Conservation (phyloP, 2,797 vertebrate genomes). For the Antennarius maculatus region DNA sequence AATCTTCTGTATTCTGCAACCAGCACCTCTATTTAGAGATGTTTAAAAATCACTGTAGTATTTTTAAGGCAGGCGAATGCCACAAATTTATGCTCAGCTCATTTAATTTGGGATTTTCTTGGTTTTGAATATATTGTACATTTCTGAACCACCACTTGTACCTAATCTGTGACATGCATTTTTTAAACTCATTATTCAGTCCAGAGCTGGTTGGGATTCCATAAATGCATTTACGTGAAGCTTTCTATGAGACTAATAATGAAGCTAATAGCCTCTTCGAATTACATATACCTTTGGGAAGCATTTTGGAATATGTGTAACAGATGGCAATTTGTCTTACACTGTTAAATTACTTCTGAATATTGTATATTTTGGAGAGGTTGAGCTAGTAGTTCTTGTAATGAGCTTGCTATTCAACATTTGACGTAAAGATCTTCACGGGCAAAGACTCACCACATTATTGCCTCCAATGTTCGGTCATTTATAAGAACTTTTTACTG, state of each 20-base stretch:
- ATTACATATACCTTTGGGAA: background rate
- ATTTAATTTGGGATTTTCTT: conserved; percentile 14
- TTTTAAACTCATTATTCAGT: conserved; percentile 10
- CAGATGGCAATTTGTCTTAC: background rate
- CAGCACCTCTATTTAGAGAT: conserved; percentile 17
- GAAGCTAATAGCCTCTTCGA: background rate
- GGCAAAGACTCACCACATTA: background rate
- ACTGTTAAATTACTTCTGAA: background rate
- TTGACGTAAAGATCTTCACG: too few relatives aligned
- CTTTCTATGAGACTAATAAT: background rate
- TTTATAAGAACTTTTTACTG: background rate
- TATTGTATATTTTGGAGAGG: background rate
- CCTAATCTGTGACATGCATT: conserved; percentile 1
- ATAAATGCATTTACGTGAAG: conserved; percentile 1
- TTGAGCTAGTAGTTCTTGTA: background rate
- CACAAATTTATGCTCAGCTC: conserved; percentile 19
- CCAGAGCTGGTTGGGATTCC: background rate
- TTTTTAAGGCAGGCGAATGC: conserved; percentile 21
- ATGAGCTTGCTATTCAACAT: too few relatives aligned
- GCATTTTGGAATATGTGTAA: background rate
- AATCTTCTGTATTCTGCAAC: conserved; percentile 8
- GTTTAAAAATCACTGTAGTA: conserved; percentile 2
- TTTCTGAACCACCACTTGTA: background rate
- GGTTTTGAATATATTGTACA: conserved; percentile 12
- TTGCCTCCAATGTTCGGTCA: background rate